A percentile compares a stretch with the other conserved stretches of the same genome.
Conservation (phyloP, 1,140 invertebrate genomes). For the Drosophila pruinosa region DNA sequence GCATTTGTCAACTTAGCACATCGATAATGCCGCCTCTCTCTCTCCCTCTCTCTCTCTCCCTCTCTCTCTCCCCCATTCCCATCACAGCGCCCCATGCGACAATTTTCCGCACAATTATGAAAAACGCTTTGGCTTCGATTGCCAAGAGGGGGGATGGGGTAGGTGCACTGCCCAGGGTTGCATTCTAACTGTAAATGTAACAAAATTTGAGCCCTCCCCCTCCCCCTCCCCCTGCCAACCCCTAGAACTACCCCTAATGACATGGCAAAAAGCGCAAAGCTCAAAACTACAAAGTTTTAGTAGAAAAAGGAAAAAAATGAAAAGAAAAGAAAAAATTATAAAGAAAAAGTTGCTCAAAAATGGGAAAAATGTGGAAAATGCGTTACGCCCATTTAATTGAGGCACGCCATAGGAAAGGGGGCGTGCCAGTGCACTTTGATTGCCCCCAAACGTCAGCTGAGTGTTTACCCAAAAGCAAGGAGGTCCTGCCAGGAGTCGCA, state of each 20-base stretch:
- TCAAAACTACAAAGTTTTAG: conserved; percentile 33
- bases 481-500: not conserved
- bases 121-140: conserved; percentile 48
- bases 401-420: conserved; percentile 11
- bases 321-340: not conserved
- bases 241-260: conserved; percentile 17
- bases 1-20: conserved; percentile 78
- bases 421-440: conserved; percentile 71
- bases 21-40: conserved; percentile 51
- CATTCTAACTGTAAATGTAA: conserved; percentile 25
- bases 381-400: conserved; percentile 70
- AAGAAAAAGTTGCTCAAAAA: conserved; percentile 7
- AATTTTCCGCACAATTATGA: conserved; percentile 71
- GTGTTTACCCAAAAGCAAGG: conserved; percentile 58
- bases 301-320: conserved; percentile 7
- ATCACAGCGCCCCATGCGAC: conserved; percentile 9
- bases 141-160: not conserved
- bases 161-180: not conserved
- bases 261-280: conserved; percentile 4
- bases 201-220: conserved; percentile 13
- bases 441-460: conserved; percentile 66
- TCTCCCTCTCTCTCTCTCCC: not conserved
- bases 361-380: conserved; percentile 28
- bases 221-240: not conserved
- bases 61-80: not conserved